Conservation (phyloP, 2,888 invertebrate species). For the Melanostoma scalare region DNA sequence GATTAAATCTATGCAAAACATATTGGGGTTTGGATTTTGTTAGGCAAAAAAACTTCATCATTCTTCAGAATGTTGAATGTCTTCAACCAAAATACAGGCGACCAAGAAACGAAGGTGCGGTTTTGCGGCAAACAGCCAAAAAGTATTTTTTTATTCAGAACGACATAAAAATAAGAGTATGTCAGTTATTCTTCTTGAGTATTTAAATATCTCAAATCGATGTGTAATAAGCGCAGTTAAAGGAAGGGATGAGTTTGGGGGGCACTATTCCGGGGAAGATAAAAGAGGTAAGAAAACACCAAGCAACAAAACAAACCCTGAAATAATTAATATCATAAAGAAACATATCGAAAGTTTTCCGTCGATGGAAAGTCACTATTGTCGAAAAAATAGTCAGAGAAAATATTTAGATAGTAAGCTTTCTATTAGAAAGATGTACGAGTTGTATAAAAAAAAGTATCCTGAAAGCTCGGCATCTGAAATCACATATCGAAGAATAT, state of each 20-base stretch:
- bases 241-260: background rate
- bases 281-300: background rate
- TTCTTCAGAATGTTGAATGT: conserved; percentile 4
- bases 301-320: background rate
- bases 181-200: too few species aligned
- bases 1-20: conserved; percentile 15
- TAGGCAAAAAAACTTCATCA: conserved; percentile 9
- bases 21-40: conserved; percentile 2
- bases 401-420: too few species aligned
- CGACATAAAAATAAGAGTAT: too few species aligned
- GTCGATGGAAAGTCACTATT: too few species aligned
- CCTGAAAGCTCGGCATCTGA: too few species aligned
- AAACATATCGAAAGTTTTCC: background rate
- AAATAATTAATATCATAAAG: background rate
- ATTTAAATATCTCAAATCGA: background rate
- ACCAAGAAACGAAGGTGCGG: background rate
- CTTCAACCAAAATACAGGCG: conserved; percentile 16
- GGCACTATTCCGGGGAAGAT: background rate
- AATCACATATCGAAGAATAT: conserved; percentile 4
- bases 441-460: too few species aligned
- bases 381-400: too few species aligned
- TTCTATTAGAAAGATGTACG: too few species aligned
- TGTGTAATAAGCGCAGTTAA: background rate
- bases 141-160: too few species aligned
- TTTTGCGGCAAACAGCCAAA: too few species aligned